These are phyloP conservation scores for Drosophila lacertosa DNA, from an alignment of 1,140 invertebrate species.

Conservation along the genomic window DNA sequence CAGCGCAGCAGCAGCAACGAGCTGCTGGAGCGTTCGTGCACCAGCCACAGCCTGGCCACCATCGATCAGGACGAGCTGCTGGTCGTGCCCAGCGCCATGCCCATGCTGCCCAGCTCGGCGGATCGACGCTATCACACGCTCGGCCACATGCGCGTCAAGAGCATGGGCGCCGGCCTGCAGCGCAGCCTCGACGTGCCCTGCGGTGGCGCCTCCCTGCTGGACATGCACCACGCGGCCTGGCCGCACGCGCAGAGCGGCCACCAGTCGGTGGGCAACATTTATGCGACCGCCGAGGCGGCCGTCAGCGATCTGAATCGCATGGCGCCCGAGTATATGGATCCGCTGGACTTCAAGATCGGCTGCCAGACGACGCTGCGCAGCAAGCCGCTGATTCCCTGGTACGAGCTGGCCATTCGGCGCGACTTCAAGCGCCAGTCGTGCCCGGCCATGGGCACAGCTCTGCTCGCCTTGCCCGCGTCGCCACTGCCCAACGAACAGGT, in stretches of 20 bases:
- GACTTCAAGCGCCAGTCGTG: constrained; percentile 88
- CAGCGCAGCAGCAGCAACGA: constrained; percentile 77
- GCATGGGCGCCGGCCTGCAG: constrained; percentile 70
- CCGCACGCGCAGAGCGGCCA: constrained; percentile 49
- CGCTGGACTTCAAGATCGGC: constrained; percentile 86
- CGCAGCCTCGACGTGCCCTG: constrained; percentile 68
- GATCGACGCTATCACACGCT: constrained; percentile 82
- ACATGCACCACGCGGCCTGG: constrained; percentile 58
- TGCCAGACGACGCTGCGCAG: constrained; percentile 87
- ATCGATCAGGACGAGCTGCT: constrained; percentile 79
- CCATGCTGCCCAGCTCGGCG: constrained; percentile 68
- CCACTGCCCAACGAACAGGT: constrained; percentile 62
- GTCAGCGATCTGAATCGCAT: constrained; percentile 75
- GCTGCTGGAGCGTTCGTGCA: constrained; percentile 73
- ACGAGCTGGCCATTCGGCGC: constrained; percentile 91
- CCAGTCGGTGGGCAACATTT: constrained; percentile 75
- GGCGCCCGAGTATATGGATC: constrained; percentile 81
- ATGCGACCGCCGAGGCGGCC: constrained; percentile 73
- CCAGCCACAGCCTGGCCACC: constrained; percentile 75
- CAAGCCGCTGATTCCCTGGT: constrained; percentile 91
- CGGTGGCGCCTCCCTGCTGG: constrained; percentile 76
- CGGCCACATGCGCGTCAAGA: constrained; percentile 80
- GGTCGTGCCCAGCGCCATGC: constrained; percentile 78
- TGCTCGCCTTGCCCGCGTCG: constrained; percentile 51
- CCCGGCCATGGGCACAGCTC: constrained; percentile 84